These are phyloP conservation scores for Plutomurus gul DNA, from an alignment of 1,140 invertebrate genomes.

Conservation along the genomic window DNA sequence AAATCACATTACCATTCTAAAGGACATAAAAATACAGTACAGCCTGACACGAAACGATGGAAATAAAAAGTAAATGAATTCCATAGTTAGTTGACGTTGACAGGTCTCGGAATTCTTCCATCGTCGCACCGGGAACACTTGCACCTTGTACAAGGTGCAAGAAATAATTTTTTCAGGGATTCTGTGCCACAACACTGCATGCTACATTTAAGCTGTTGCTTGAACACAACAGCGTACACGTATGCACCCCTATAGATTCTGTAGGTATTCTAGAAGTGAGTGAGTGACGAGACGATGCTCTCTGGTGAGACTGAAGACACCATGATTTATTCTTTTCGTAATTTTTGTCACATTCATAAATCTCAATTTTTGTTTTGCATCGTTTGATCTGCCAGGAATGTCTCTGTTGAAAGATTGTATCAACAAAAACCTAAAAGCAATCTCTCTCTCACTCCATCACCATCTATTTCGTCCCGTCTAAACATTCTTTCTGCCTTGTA, in stretches of 20 bases:
- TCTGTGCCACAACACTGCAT: too few species aligned
- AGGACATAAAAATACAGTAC: background rate
- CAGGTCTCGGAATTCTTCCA: background rate
- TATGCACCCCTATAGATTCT: background rate
- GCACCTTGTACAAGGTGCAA: background rate
- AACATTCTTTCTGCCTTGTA: background rate
- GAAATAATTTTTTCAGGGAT: background rate
- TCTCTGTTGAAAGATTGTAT: constrained; percentile 26
- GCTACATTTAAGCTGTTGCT: background rate
- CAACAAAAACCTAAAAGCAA: constrained; percentile 25
- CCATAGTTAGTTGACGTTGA: constrained; percentile 14
- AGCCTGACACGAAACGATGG: background rate
- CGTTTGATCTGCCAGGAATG: constrained; percentile 15
- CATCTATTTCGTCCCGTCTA: background rate
- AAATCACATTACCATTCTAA: background rate
- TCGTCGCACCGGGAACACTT: too few species aligned
- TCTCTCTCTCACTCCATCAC: background rate
- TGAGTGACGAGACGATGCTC: background rate
- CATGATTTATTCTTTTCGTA: constrained; percentile 30
- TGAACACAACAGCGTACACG: background rate
- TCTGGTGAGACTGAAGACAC: constrained; percentile 19
- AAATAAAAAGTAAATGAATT: constrained; percentile 23
- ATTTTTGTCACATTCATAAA: constrained; percentile 37
- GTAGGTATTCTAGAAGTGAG: background rate
- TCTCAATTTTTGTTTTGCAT: constrained; percentile 32